Evolutionary conservation across 2,797 vertebrate species (phyloP), one percentile per base, ranked within the genome.

Genomic region (Avahi laniger): DNA sequence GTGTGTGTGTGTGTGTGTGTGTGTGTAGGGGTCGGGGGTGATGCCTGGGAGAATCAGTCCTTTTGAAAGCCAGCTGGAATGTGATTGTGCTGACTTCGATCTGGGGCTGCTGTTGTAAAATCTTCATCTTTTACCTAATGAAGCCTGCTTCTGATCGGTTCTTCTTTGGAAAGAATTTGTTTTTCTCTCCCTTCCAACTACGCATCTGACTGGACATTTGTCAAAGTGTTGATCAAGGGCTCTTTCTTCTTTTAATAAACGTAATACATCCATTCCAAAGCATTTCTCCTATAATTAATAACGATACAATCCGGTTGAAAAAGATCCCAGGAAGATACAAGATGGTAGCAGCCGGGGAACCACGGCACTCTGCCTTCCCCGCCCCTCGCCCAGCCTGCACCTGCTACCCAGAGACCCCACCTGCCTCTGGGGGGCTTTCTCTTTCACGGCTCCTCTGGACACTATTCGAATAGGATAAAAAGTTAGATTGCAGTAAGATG

Each of bases 171-270:
- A 70, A 87, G 17, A 85, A 26, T 87, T 48, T n/a, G n/a, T n/a
- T 48, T 50, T 61, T 43, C 46, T 4, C 11, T 28, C 24, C n/a
- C 89, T 91, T 80, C 43, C 95, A 96, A 50, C 63, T 52, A 18
- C 18, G 70, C 28, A 80, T 88, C 83, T 81, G 82, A 92, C 70
- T 96, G 52, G 41, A 72, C 83, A 81, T 95, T 94, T 97, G 52
- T 95, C 91, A 91, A 82, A 69, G 41, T 70, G 46, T 92, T 95
- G 92, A 84, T 96, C 85, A 96, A 93, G 86, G 80, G 54, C 13
- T 41, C 86, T 94, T 97, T 91, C 48, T 94, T 94, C 79, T 92
- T 93, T 81, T 63, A 78, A 94, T 76, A 87, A 91, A 93, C 54
- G 48, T 63, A 91, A 28, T 38, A 24, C 24, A 43, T 88, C 79